phyloP scores from a whole-genome alignment of 2,888 invertebrate species.

The Metacarcinus magister region DNA sequence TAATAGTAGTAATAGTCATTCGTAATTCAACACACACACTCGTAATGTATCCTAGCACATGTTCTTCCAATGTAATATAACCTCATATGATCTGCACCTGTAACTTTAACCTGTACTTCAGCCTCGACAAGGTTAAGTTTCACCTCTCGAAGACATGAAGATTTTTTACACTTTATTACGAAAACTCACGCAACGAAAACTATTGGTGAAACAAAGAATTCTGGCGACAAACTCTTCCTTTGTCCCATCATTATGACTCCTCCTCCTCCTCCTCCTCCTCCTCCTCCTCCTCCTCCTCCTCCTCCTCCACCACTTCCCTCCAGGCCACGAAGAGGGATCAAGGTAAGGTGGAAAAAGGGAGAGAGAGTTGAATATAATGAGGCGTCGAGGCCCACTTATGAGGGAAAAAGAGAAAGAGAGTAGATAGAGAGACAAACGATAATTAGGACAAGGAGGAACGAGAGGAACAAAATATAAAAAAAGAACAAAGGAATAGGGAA shows the following conservation, averaged over 20 bases:
- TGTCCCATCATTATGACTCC: neutral
- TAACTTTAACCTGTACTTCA: too few relatives aligned
- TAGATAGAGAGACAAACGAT: neutral
- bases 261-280: neutral
- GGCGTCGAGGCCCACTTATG: neutral
- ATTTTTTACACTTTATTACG: too few relatives aligned
- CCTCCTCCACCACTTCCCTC: neutral
- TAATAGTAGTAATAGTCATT: too few relatives aligned
- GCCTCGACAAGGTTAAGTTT: too few relatives aligned
- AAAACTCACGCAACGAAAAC: too few relatives aligned
- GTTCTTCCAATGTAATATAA: too few relatives aligned
- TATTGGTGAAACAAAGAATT: too few relatives aligned
- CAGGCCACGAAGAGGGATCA: neutral
- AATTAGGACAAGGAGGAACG: too few relatives aligned
- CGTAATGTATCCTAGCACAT: too few relatives aligned
- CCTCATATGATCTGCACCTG: too few relatives aligned
- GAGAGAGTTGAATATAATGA: slow-evolving; percentile 5
- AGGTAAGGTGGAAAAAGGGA: neutral
- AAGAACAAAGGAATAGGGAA: neutral
- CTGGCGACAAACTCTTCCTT: neutral
- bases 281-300: neutral
- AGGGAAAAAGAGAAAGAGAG: neutral
- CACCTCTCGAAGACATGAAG: too few relatives aligned
- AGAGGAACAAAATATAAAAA: neutral
- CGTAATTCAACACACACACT: too few relatives aligned